Conservation (phyloP, 2,113 vertebrate species). For the Clarias magur region DNA sequence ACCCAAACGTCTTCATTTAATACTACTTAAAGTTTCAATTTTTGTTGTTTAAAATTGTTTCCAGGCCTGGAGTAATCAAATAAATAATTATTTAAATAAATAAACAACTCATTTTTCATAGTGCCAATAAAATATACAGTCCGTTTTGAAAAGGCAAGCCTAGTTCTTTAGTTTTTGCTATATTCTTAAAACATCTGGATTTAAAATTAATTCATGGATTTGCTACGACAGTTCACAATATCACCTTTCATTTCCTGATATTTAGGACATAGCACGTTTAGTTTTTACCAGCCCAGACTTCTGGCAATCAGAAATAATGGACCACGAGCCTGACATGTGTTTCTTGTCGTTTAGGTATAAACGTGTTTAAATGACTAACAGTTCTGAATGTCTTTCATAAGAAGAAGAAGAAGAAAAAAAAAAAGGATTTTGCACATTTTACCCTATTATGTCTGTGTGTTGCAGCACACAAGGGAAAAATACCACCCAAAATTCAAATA, state of each 20-base stretch:
- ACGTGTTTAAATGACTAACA: background rate
- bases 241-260: background rate
- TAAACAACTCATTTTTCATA: background rate
- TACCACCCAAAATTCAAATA: background rate
- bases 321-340: no score
- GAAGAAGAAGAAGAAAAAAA: no score
- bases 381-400: background rate
- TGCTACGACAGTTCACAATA: no score
- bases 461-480: background rate
- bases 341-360: background rate
- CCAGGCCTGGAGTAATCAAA: background rate
- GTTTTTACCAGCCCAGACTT: background rate
- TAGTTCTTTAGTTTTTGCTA: background rate
- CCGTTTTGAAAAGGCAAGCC: background rate
- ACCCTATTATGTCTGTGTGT: background rate
- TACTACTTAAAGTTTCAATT: background rate
- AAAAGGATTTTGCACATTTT: background rate
- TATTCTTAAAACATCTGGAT: background rate
- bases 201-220: no score
- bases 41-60: no score
- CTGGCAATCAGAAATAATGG: background rate
- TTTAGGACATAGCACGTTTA: background rate
- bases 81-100: background rate
- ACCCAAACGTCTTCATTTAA: background rate
- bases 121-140: background rate